A percentile compares a stretch with the other conserved stretches of the same genome.
Conservation (phyloP, 2,797 vertebrate genomes). For the Paratrypauchen microcephalus region DNA sequence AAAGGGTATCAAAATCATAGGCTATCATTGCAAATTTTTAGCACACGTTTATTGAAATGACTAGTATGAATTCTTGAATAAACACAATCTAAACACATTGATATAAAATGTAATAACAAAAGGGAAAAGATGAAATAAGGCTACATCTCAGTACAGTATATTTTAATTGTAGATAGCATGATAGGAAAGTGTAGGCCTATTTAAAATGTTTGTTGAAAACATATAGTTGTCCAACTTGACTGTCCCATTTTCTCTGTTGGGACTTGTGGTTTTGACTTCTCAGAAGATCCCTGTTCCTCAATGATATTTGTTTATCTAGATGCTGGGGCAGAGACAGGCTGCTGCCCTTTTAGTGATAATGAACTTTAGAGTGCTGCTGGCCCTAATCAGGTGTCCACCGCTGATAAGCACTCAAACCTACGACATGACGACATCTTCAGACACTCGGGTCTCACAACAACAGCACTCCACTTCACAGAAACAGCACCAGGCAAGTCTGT, state of each 20-base stretch:
- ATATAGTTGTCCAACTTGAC: not conserved
- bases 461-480: not conserved
- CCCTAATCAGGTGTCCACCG: constrained; percentile 43
- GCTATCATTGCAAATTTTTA: not conserved
- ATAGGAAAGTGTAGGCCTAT: no score
- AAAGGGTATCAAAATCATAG: not conserved
- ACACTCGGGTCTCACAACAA: constrained; percentile 13
- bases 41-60: not conserved
- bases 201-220: no score
- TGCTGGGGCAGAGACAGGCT: constrained; percentile 39
- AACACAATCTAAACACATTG: no score
- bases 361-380: constrained; percentile 53
- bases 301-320: constrained; percentile 77
- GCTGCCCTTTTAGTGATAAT: constrained; percentile 69
- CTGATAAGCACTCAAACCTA: constrained; percentile 63
- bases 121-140: no score
- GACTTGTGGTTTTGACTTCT: constrained; percentile 52
- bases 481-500: not conserved
- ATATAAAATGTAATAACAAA: no score
- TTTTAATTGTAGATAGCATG: no score
- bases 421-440: constrained; percentile 11
- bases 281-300: constrained; percentile 70
- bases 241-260: constrained; percentile 16
- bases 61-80: not conserved
- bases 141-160: no score